Conservation (phyloP, 1,140 invertebrate species). For the Brachionus calyciflorus region DNA sequence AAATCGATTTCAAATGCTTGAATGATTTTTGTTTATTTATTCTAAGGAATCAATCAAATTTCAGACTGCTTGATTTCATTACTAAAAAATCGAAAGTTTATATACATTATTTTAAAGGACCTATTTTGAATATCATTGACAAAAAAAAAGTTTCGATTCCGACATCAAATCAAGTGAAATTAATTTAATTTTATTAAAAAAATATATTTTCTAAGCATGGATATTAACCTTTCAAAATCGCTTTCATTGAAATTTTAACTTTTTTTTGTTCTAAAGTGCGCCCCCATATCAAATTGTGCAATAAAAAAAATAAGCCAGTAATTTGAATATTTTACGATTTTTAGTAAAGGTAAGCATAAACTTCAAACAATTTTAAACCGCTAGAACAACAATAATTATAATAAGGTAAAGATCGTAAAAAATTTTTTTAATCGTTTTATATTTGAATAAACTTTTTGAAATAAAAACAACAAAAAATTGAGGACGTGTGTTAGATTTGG, state of each 20-base stretch:
- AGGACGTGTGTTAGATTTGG: slow-evolving; percentile 26
- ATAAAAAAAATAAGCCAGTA: background rate
- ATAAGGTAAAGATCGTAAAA: background rate
- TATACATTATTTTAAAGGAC: background rate
- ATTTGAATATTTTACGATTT: background rate
- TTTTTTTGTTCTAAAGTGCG: background rate
- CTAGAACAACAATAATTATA: no score
- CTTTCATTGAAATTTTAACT: background rate
- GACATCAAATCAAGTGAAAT: background rate
- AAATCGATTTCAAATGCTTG: slow-evolving; percentile 36
- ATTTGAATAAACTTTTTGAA: no score
- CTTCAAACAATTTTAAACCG: background rate
- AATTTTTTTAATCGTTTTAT: no score
- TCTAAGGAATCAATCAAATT: slow-evolving; percentile 32
- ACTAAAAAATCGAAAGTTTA: slow-evolving; percentile 10
- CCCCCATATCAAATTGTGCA: slow-evolving; percentile 34
- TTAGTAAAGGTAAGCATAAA: background rate
- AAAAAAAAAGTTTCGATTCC: no score
- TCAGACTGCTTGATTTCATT: slow-evolving; percentile 22
- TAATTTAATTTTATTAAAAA: slow-evolving; percentile 29
- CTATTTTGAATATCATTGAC: background rate
- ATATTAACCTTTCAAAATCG: no score
- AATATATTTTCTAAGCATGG: no score
- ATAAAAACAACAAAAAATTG: no score
- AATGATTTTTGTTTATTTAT: slow-evolving; percentile 9